Percentiles rank a stretch among this genome's conserved stretches.
These are phyloP conservation scores for Drosophila cyrtoloma DNA, from an alignment of 2,888 invertebrate species.

Conservation along the genomic window DNA sequence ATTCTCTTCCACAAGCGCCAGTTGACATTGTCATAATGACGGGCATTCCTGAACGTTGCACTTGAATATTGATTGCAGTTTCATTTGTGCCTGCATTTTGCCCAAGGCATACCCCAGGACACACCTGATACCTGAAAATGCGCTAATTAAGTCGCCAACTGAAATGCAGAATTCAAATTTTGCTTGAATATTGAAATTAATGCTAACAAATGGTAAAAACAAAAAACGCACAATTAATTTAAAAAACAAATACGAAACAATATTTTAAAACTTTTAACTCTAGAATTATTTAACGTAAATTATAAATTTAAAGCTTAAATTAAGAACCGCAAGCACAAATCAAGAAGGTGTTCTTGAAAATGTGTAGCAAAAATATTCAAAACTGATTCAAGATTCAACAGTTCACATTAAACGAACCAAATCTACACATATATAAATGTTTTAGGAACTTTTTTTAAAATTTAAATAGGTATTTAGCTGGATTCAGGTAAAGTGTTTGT, in stretches of 20 bases:
- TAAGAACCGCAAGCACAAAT: too few relatives aligned
- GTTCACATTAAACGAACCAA: background rate
- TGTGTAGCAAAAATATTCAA: background rate
- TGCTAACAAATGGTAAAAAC: background rate
- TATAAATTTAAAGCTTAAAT: too few relatives aligned
- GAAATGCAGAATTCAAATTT: background rate
- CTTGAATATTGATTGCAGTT: slow-evolving; percentile 63
- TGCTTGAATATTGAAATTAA: background rate
- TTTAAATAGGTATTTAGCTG: background rate
- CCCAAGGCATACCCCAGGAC: slow-evolving; percentile 1
- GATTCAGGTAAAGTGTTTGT: background rate
- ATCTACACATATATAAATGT: background rate
- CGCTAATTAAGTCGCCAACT: slow-evolving; percentile 60
- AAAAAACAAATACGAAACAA: background rate
- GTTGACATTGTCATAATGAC: slow-evolving; percentile 71
- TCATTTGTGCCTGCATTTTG: slow-evolving; percentile 30
- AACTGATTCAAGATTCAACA: background rate
- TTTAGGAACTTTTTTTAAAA: background rate
- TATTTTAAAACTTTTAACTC: background rate
- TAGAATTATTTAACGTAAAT: too few relatives aligned
- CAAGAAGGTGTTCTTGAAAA: too few relatives aligned
- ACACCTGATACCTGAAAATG: slow-evolving; percentile 26
- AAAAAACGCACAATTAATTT: background rate
- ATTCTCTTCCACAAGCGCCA: background rate
- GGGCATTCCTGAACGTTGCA: slow-evolving; percentile 60